Conservation (phyloP, 2,888 invertebrate species). For the Rhabditoides inermis region DNA sequence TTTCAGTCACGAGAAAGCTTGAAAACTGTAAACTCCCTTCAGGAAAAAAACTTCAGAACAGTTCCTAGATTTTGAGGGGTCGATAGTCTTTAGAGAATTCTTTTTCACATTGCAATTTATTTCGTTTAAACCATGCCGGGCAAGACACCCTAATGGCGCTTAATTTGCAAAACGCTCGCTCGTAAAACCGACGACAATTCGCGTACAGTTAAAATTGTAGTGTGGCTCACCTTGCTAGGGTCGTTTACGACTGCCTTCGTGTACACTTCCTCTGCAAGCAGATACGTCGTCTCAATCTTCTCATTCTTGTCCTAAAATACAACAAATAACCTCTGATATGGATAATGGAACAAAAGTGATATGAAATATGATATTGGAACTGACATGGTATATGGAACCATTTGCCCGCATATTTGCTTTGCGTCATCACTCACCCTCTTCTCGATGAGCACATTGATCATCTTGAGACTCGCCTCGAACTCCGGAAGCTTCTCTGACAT, state of each 20-base stretch:
- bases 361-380: no score
- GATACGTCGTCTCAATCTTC: slow-evolving; percentile 30
- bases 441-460: slow-evolving; percentile 68
- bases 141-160: no score
- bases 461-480: slow-evolving; percentile 60
- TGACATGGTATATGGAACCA: no score
- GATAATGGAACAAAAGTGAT: slow-evolving; percentile 70
- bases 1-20: no score
- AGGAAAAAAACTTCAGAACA: no score
- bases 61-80: no score
- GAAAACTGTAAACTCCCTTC: no score
- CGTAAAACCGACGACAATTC: neutral
- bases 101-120: no score
- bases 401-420: no score
- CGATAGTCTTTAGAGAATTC: neutral
- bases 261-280: slow-evolving; percentile 36
- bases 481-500: slow-evolving; percentile 35
- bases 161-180: neutral
- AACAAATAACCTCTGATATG: slow-evolving; percentile 80
- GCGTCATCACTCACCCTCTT: slow-evolving; percentile 10
- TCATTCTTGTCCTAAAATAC: slow-evolving; percentile 36
- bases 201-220: neutral
- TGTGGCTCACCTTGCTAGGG: slow-evolving; percentile 26
- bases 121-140: no score
- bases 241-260: slow-evolving; percentile 29